Conservation (phyloP, 2,797 vertebrate genomes). For the Microctenopoma lineatum region DNA sequence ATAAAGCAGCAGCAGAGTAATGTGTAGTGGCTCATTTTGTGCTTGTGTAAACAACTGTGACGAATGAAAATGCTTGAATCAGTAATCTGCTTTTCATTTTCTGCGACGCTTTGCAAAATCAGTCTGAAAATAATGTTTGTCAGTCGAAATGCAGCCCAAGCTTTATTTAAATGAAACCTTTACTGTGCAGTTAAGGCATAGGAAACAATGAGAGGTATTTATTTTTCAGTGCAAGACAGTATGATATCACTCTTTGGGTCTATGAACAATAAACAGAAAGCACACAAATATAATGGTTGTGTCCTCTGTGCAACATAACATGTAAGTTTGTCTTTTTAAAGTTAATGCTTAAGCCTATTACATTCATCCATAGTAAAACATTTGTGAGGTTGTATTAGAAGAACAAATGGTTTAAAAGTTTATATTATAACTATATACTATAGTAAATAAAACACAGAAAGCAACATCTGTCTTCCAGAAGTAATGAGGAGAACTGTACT, state of each 20-base stretch:
- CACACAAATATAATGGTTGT: neutral
- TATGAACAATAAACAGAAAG: neutral
- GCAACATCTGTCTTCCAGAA: slow-evolving; percentile 1
- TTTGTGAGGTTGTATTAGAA: neutral
- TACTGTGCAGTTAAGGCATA: neutral
- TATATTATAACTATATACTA: too few relatives aligned
- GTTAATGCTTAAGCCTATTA: too few relatives aligned
- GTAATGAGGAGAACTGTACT: neutral
- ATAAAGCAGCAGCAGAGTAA: slow-evolving; percentile 20
- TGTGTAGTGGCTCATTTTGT: slow-evolving; percentile 25
- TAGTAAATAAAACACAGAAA: slow-evolving; percentile 3
- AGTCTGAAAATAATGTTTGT: neutral
- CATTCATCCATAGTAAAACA: neutral
- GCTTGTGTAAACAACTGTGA: slow-evolving; percentile 27
- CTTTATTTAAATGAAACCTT: slow-evolving; percentile 18
- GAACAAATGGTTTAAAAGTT: slow-evolving; percentile 3
- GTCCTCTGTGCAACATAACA: slow-evolving; percentile 5
- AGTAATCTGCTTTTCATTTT: slow-evolving; percentile 43
- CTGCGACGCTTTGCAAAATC: slow-evolving; percentile 9
- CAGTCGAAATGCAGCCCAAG: slow-evolving; percentile 4
- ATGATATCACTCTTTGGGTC: neutral
- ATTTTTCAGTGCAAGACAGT: slow-evolving; percentile 6
- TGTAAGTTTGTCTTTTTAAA: slow-evolving; percentile 17
- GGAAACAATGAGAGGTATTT: slow-evolving; percentile 3
- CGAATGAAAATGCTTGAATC: slow-evolving; percentile 42